Base-by-base conservation (phyloP, 1,140 invertebrate species). In the Vanessa tameamea region DNA sequence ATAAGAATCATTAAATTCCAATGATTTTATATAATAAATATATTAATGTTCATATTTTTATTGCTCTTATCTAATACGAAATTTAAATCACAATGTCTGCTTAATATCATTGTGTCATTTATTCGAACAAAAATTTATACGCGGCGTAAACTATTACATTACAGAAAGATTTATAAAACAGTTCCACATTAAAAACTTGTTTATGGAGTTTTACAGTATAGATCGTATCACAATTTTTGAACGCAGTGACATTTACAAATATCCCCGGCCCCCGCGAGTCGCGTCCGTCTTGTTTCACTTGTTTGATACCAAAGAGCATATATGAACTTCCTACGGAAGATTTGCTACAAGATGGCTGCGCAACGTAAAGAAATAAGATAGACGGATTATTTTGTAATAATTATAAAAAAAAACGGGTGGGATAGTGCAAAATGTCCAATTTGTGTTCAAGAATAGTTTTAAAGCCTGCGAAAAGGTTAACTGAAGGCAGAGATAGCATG, bases 371-470 rank as follows among this genome's bases (percentile, higher is more conserved):
- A 64, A 64, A 78, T 74, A 76, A 76, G 72, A 73, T 76, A 69
- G 72, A 77, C 78, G 65, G 53, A 77, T 78, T 79, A 79, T 79
- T 79, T 73, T 74, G 50, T 66, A 73, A 15, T 50, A 72, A 75
- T 53, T 81, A 82, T 84, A 79, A 72, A 72, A 81, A 85, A 79
- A 76, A 80, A 78, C 26, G 15, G 65, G 94, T 94, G 93, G 94
- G 69, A 72, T 69, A 71, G 48, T 43, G 64, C 73, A 88, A 78
- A 78, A 96, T 96, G 95, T 96, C 95, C 77, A 96, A 96, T 94
- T 92, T 96, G 73, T 95, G 95, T 86, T 95, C 94, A 76, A 95
- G 96, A 94, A 96, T 95, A 75, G 94, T 95, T 72, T 94, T 94
- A 74, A 96, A 96, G 90, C 95, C 95, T 72, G 87, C 94, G 65